phyloP scores from a whole-genome alignment of 2,888 invertebrate species.

The Diarsia mendica region DNA sequence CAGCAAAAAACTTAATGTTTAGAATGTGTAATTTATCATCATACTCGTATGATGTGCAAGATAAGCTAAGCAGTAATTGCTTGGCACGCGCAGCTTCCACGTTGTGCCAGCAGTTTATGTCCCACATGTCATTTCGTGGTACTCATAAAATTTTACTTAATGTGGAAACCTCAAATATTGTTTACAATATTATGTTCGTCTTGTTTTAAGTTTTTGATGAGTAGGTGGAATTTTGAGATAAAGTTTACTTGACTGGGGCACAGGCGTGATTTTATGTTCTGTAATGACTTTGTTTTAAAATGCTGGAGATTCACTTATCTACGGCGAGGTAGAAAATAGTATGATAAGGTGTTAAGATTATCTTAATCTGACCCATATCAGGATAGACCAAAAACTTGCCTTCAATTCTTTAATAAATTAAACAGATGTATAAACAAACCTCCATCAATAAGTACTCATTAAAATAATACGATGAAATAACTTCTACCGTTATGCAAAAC shows the following conservation, averaged over 20 bases:
- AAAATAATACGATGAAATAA: constrained; percentile 7
- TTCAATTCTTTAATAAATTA: background rate
- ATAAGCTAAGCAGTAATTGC: constrained; percentile 57
- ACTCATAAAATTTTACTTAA: constrained; percentile 47
- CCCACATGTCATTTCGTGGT: constrained; percentile 55
- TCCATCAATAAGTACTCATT: background rate
- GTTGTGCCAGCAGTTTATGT: constrained; percentile 53
- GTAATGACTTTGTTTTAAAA: background rate
- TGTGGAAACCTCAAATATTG: constrained; percentile 3
- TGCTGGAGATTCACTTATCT: background rate
- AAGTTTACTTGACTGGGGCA: background rate
- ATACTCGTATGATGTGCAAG: constrained; percentile 43
- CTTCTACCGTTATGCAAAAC: background rate
- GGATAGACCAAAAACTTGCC: background rate
- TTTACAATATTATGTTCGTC: background rate
- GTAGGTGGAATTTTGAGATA: background rate
- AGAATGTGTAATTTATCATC: constrained; percentile 33
- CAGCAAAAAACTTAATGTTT: constrained; percentile 29
- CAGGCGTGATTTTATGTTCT: too few relatives aligned
- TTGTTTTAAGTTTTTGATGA: background rate
- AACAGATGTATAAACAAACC: background rate
- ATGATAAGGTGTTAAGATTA: too few relatives aligned
- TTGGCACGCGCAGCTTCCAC: constrained; percentile 46
- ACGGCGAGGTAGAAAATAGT: background rate
- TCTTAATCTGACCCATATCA: background rate